Evolutionary conservation across 2,888 invertebrate genomes (phyloP), one percentile per base, ranked within the genome.

Genomic region (Eilema depressum): DNA sequence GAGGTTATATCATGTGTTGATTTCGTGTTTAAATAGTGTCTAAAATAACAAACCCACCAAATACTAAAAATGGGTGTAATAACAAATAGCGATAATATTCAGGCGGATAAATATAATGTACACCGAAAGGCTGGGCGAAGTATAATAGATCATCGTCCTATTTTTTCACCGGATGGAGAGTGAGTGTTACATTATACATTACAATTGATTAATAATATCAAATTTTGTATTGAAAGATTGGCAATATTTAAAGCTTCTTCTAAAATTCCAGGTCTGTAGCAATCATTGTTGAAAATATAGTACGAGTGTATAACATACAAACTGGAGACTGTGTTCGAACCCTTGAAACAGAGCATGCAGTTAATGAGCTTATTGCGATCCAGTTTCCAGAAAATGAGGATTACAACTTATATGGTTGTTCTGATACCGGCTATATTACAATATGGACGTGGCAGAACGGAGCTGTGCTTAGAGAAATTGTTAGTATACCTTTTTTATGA

Each of bases 401-500:
- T 66, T 92, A 94, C 71, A 93, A 95, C 74, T 84, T 95, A 12
- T 93, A 91, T 77, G 94, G 94, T 14, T 95, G 95, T 83, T 92
- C 95, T 14, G 87, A 90, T 41, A 80, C 80, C 53, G 95, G 95
- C 4, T 81, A 83, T 68, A 82, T 95, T 69, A 93, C 90, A 17
- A 89, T 90, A 67, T 95, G 95, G 95, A 95, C 94, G 1, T 95
- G 94, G 94, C 94, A 93, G 53, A 93, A 93, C 76, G 95, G 94
- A 70, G 93, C 91, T 77, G 94, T 95, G 2, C 91, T 94, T 10
- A 89, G 94, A 83, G 94, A 95, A 88, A 88, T 84, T 75, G 95
- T 95, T 75, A 86, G 89, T 88, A 69, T 14, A 17, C 14, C 23
- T 47, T 41, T 33, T 41, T 33, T 23, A 63, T 37, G 8, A 33